Percentiles rank a stretch among this genome's conserved stretches.
Conservation (phyloP, 1,140 invertebrate species). For the Gonioctena quinquepunctata region DNA sequence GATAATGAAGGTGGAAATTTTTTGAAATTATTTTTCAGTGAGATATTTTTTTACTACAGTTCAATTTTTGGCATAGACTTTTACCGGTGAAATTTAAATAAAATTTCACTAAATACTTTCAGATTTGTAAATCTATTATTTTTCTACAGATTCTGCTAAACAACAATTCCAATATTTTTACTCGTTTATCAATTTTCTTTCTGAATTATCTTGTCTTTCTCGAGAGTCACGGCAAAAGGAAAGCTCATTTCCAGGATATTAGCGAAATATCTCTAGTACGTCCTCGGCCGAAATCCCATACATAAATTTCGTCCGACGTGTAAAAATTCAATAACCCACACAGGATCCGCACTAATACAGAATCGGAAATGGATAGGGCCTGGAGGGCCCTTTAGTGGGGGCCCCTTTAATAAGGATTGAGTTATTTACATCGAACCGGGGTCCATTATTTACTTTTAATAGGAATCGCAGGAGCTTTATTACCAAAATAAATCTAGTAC, state of each 20-base stretch:
- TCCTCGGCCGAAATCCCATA: not conserved
- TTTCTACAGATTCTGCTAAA: too few species aligned
- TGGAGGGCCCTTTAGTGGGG: constrained; percentile 9
- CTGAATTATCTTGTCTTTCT: too few species aligned
- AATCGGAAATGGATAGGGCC: constrained; percentile 20
- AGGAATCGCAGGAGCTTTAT: constrained; percentile 40
- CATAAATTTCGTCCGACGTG: not conserved
- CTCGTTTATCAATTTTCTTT: too few species aligned
- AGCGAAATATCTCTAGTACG: not conserved
- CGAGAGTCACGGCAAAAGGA: too few species aligned
- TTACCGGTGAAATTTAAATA: too few species aligned
- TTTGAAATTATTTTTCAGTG: too few species aligned
- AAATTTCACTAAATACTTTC: too few species aligned
- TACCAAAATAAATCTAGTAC: constrained; percentile 33
- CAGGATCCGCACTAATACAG: not conserved
- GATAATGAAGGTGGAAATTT: too few species aligned
- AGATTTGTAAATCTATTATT: too few species aligned
- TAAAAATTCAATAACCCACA: constrained; percentile 7
- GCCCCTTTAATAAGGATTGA: constrained; percentile 38
- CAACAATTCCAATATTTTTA: too few species aligned
- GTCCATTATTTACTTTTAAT: constrained; percentile 49
- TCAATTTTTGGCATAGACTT: too few species aligned
- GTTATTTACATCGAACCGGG: constrained; percentile 42
- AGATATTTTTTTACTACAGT: too few species aligned
- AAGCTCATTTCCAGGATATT: not conserved